Evolutionary conservation across 37 sponge, comb jelly and placozoan species (phyloP), one percentile per base, ranked within the genome.

Genomic region (Agelas oroides): DNA sequence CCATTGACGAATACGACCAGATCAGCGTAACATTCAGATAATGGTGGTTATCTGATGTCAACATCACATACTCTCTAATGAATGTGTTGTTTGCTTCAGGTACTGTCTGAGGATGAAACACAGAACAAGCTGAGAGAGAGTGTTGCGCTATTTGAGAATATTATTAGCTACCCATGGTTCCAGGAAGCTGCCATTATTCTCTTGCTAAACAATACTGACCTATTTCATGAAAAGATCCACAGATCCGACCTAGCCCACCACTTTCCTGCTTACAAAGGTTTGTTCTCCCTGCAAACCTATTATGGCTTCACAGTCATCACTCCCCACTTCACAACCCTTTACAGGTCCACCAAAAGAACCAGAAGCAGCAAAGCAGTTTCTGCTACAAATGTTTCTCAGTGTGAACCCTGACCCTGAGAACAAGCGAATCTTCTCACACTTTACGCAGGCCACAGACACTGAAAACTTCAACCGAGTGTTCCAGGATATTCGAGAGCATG

Each of bases 401-500:
- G 59, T 73, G 17, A 79, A 88, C 20, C 86, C 88, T 1, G 76
- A 78, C 0, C 53, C n/a, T n/a, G n/a, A 83, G 15, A 57, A 71
- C 24, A 70, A 78, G 0, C 84, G 85, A 46, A 97, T 98, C 70
- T 96, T 90, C 79, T 86, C 99, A 2, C 99, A 98, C 82, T 96
- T 89, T 79, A 98, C 99, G n/a, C 92, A 92, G 31, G 99, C 99
- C 62, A 98, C 99, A 0, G 99, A 98, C 79, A 98, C 99, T 30
- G 93, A 98, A 40, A 96, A 96, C 77, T 96, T 98, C n/a, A 88
- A 92, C 60, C 88, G 89, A 68, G 93, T 98, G 25, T 98, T 98
- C n/a, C n/a, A n/a, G n/a, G n/a, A n/a, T n/a, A n/a, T n/a, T n/a
- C n/a, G n/a, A n/a, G n/a, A n/a, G n/a, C n/a, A n/a, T n/a, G n/a